A percentile compares a stretch with the other conserved stretches of the same genome.
These are phyloP conservation scores for Cherax destructor DNA, from an alignment of 1,140 invertebrate genomes.

Conservation along the genomic window DNA sequence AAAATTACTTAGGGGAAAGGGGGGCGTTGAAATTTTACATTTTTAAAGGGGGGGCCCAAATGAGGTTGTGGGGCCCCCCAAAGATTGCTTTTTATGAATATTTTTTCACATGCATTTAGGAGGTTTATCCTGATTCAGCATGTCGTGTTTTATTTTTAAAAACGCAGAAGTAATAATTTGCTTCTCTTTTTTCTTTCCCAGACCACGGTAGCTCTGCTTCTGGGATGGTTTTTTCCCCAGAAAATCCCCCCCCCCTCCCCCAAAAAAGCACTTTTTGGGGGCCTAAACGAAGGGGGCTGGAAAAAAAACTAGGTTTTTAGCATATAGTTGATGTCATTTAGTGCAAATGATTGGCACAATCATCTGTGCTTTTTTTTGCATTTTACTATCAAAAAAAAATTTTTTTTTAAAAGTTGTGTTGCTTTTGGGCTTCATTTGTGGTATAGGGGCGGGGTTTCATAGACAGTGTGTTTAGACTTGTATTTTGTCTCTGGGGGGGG, in stretches of 20 bases:
- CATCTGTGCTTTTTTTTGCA: too few relatives aligned
- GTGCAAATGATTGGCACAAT: neutral
- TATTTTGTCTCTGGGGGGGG: too few relatives aligned
- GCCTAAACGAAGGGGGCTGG: slow-evolving; percentile 39
- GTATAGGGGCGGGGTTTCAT: too few relatives aligned
- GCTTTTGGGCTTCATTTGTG: too few relatives aligned
- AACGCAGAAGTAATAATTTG: neutral
- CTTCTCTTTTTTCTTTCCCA: slow-evolving; percentile 22
- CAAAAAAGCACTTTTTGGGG: slow-evolving; percentile 29
- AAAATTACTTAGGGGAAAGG: too few relatives aligned
- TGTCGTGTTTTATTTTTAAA: neutral
- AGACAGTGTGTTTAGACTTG: too few relatives aligned
- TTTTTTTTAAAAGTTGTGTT: too few relatives aligned
- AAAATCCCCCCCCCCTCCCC: slow-evolving; percentile 35
- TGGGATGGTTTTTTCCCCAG: slow-evolving; percentile 47
- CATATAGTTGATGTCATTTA: neutral
- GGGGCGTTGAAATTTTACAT: too few relatives aligned
- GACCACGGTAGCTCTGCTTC: slow-evolving; percentile 63
- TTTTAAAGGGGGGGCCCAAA: neutral
- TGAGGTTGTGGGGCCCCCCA: neutral
- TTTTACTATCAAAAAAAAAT: too few relatives aligned
- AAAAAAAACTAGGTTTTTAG: slow-evolving; percentile 24
- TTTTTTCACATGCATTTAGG: neutral
- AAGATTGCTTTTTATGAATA: neutral
- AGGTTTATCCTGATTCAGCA: neutral